phyloP scores from a whole-genome alignment of 2,888 invertebrate genomes.

The Panopea generosa region DNA sequence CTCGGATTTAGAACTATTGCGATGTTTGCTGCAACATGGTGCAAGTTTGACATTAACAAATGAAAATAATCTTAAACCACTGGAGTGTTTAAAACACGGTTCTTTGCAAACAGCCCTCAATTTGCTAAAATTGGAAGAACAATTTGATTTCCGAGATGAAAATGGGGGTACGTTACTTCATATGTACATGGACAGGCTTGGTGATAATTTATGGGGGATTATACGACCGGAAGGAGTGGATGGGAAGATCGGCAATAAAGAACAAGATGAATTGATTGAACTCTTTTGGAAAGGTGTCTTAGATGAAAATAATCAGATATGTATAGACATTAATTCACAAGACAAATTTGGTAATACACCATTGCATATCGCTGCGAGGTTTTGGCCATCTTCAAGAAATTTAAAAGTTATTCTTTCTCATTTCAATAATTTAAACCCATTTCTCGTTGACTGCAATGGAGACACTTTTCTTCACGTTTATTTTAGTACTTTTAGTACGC shows the following conservation, averaged over 20 bases:
- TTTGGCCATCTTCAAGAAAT: background rate
- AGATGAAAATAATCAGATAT: background rate
- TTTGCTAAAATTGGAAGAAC: background rate
- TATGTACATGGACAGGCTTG: background rate
- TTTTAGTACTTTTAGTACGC: background rate
- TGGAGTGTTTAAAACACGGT: background rate
- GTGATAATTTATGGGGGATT: background rate
- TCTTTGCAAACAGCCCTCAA: background rate
- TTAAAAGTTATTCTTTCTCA: background rate
- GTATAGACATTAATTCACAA: conserved; percentile 9
- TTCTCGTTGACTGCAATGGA: conserved; percentile 5
- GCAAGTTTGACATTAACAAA: background rate
- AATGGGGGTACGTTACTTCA: background rate
- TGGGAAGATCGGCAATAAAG: background rate
- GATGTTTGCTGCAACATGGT: background rate
- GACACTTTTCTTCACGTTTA: conserved; percentile 8
- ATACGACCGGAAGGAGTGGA: background rate
- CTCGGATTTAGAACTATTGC: background rate
- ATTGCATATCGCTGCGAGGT: conserved; percentile 12
- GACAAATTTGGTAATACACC: conserved; percentile 2
- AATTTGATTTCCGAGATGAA: background rate
- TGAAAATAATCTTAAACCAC: background rate
- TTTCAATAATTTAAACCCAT: background rate
- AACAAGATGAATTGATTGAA: background rate
- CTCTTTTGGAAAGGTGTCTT: background rate